These are phyloP conservation scores for Apis dorsata DNA, from an alignment of 1,140 invertebrate species.

Conservation along the genomic window DNA sequence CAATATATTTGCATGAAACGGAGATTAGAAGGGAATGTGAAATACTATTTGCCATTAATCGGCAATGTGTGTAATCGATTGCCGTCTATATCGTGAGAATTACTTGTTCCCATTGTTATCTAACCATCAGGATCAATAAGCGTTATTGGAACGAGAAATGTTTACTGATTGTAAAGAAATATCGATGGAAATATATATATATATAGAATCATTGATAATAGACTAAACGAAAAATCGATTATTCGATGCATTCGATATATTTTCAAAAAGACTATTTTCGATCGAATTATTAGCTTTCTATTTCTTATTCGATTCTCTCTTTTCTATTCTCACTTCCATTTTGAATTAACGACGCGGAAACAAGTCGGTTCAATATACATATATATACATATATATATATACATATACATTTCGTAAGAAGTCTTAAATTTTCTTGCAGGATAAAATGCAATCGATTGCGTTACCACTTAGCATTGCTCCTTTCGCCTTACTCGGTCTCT, in stretches of 20 bases:
- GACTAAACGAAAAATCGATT: neutral
- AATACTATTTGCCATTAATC: neutral
- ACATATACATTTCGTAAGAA: conserved; percentile 49
- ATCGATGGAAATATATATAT: neutral
- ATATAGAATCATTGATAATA: neutral
- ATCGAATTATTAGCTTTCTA: conserved; percentile 18
- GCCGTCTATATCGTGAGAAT: neutral
- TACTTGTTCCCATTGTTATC: neutral
- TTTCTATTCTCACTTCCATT: conserved; percentile 10
- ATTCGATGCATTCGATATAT: neutral
- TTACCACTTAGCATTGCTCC: conserved; percentile 17
- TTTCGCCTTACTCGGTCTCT: conserved; percentile 40
- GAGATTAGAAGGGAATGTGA: neutral
- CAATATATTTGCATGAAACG: too few species aligned
- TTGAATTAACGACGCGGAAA: conserved; percentile 40
- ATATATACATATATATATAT: neutral
- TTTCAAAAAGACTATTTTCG: neutral
- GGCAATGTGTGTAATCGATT: too few species aligned
- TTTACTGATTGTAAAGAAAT: neutral
- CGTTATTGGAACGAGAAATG: neutral
- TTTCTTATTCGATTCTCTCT: conserved; percentile 8
- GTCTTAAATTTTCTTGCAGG: conserved; percentile 44
- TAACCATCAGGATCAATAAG: neutral
- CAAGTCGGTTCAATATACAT: neutral
- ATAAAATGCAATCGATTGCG: conserved; percentile 49